Conservation (phyloP, 2,797 vertebrate genomes). For the Benthosema pterotum region DNA sequence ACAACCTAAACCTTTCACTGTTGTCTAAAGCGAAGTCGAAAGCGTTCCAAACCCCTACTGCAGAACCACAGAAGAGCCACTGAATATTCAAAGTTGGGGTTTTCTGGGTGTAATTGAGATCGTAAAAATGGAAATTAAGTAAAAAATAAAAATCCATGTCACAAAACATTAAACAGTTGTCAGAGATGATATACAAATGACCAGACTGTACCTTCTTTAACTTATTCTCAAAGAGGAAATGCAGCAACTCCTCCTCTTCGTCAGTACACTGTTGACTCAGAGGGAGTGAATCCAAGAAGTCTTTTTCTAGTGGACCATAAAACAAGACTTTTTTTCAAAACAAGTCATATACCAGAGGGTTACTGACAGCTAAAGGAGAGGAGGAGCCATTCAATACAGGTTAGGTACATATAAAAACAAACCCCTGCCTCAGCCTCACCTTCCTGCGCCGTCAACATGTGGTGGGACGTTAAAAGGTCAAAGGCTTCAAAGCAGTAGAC, state of each 20-base stretch:
- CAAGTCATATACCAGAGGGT: not conserved
- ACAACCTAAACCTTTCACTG: too few species aligned
- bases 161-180: too few species aligned
- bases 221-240: conserved; percentile 97
- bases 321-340: not conserved
- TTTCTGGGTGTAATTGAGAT: too few species aligned
- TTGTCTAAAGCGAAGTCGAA: too few species aligned
- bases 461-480: conserved; percentile 96
- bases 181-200: not conserved
- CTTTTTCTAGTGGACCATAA: conserved; percentile 72
- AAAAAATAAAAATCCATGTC: too few species aligned
- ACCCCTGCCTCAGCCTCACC: conserved; percentile 73
- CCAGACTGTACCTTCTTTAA: conserved; percentile 90
- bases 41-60: too few species aligned
- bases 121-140: too few species aligned
- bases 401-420: not conserved
- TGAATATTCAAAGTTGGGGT: too few species aligned
- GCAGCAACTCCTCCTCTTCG: conserved; percentile 93
- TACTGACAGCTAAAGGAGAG: not conserved
- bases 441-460: conserved; percentile 98
- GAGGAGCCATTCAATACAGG: not conserved
- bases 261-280: conserved; percentile 91
- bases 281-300: conserved; percentile 80
- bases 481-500: conserved; percentile 99
- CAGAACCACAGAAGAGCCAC: too few species aligned